Conservation (phyloP, 2,797 vertebrate genomes). For the Podarcis lilfordi region DNA sequence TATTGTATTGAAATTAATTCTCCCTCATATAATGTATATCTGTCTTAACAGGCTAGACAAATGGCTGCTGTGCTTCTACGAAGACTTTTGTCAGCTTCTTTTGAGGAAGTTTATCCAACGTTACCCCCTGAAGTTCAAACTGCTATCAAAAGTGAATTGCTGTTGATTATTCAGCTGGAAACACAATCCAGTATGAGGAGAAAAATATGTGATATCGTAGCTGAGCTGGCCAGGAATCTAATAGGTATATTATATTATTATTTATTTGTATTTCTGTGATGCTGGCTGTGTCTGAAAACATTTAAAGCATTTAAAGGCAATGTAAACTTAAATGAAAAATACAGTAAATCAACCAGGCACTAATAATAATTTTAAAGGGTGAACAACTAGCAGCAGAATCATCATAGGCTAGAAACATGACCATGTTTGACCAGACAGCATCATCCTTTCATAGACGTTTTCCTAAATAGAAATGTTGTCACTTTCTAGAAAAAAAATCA, state of each 20-base stretch:
- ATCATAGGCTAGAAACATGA: neutral
- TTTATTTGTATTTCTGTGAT: neutral
- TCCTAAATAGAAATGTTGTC: neutral
- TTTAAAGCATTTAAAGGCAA: neutral
- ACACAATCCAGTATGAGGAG: conserved; percentile 90
- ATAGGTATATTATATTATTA: conserved; percentile 81
- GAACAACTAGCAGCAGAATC: neutral
- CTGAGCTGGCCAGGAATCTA: conserved; percentile 94
- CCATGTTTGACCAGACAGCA: neutral
- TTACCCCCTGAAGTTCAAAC: conserved; percentile 90
- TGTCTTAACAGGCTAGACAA: conserved; percentile 87
- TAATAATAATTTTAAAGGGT: neutral
- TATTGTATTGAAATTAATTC: neutral
- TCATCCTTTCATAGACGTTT: neutral
- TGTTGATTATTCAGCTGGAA: conserved; percentile 93
- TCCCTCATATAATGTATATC: neutral
- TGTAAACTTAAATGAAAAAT: neutral
- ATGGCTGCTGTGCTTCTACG: conserved; percentile 97
- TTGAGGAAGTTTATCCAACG: conserved; percentile 94
- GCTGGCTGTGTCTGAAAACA: neutral
- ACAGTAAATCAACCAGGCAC: neutral
- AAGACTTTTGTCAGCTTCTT: conserved; percentile 93
- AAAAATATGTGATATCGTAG: conserved; percentile 96
- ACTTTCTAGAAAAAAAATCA: neutral
- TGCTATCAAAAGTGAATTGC: conserved; percentile 91